Evolutionary conservation across 2,888 invertebrate species (phyloP).

Genomic region (Sialis fuliginosa): DNA sequence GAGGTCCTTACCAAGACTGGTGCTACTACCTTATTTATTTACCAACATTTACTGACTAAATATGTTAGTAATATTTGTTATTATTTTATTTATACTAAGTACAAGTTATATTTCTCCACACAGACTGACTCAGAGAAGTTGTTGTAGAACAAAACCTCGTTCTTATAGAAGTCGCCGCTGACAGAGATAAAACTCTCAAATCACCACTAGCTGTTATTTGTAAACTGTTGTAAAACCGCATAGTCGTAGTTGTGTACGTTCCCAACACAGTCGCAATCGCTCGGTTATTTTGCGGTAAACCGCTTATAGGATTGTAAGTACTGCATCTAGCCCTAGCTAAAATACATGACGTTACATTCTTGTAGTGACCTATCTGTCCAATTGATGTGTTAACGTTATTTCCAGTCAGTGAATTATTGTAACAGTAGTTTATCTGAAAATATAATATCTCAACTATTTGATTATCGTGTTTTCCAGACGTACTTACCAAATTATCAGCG

Average conservation of each 20-base stretch:
- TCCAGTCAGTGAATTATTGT: slow-evolving; percentile 2
- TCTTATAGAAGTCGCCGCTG: background rate
- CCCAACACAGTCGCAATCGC: background rate
- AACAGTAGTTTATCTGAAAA: slow-evolving; percentile 3
- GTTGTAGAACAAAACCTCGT: background rate
- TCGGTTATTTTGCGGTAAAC: background rate
- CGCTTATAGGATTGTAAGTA: slow-evolving; percentile 3
- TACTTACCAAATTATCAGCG: slow-evolving; percentile 3
- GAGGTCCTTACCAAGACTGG: too few species aligned
- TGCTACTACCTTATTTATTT: too few species aligned
- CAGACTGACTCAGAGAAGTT: background rate
- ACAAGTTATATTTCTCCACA: background rate
- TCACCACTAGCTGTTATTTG: slow-evolving; percentile 4
- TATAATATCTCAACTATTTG: background rate
- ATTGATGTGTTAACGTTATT: background rate
- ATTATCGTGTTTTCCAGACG: background rate
- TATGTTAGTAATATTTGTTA: too few species aligned
- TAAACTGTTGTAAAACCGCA: slow-evolving; percentile 1
- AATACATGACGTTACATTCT: slow-evolving; percentile 3
- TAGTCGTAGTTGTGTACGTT: background rate
- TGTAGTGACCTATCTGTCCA: slow-evolving; percentile 3
- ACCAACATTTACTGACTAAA: too few species aligned
- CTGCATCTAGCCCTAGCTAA: slow-evolving; percentile 4
- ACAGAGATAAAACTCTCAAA: slow-evolving; percentile 3
- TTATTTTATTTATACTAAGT: too few species aligned